Base-by-base conservation (phyloP, 2,888 invertebrate species). In the Andrena praecox region DNA sequence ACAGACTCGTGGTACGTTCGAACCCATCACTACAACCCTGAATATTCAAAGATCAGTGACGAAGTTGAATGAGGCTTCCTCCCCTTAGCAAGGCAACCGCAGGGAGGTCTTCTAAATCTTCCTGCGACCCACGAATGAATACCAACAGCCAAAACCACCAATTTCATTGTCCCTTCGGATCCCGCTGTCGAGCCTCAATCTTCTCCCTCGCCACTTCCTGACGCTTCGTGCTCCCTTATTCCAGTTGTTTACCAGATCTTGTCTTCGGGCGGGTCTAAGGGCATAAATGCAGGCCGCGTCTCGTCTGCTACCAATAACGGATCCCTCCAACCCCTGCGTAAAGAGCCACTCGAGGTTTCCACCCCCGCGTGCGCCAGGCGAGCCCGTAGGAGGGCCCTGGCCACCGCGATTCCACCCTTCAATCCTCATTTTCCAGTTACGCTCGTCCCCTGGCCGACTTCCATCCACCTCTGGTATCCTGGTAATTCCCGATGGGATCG, bases 401-500 rank as follows among this genome's bases (percentile, higher is more conserved):
- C 64, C 50, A 60, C 67, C 64, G 56, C 24, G 12, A 42, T 20
- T 54, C 50, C 67, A 62, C 48, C 48, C 63, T 27, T 16, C 50
- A 24, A 16, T 35, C 62, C 67, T 6, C 42, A 27, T 60, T 63
- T 48, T 50, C 59, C 71, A 29, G 33, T 27, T 33, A 59, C 62
- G 10, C 20, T 48, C 50, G 12, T 12, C 33, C 1, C 24, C 59
- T 1, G 42, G 20, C 35, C 35, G 62, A 67, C 84, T 78, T 77
- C 35, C 62, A 16, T 3, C 73, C 64, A 64, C 73, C 84, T 87
- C 92, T 93, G 89, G 82, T 89, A 80, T 85, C 93, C 93, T 93
- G 91, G 87, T 93, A 92, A 89, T 93, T 93, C 92, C 92, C 92
- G 90, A 93, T 93, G 92, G 89, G 92, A 93, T 93, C 93, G 93